Evolutionary conservation across 2,113 vertebrate genomes (phyloP).

Genomic region (Argyrosomus japonicus): DNA sequence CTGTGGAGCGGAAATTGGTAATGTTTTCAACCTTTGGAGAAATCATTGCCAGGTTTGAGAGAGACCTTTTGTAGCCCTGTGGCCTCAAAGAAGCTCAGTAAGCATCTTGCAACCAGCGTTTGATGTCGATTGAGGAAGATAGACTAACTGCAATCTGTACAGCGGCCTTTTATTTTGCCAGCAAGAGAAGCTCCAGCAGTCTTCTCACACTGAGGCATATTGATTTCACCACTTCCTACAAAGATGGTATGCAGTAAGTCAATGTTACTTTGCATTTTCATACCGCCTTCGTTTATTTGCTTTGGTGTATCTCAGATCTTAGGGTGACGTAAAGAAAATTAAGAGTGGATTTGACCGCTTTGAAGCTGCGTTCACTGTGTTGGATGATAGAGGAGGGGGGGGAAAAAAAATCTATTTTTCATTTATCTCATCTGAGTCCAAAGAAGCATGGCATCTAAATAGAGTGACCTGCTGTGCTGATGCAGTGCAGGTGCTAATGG

Average conservation of each 20-base stretch:
- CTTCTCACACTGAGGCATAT: constrained; percentile 40
- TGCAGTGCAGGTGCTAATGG: constrained; percentile 48
- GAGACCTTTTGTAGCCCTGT: constrained; percentile 20
- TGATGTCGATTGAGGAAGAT: constrained; percentile 35
- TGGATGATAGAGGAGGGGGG: constrained; percentile 5
- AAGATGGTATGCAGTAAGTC: constrained; percentile 39
- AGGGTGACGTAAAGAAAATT: constrained; percentile 27
- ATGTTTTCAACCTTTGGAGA: constrained; percentile 48
- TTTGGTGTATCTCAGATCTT: constrained; percentile 1
- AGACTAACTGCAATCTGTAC: constrained; percentile 22
- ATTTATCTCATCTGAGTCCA: constrained; percentile 43
- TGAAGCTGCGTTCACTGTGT: not conserved
- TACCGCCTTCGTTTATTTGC: constrained; percentile 34
- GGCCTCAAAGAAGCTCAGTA: constrained; percentile 28
- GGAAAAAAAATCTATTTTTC: constrained; percentile 51
- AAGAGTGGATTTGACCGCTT: constrained; percentile 15
- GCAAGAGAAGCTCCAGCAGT: constrained; percentile 25
- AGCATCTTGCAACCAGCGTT: constrained; percentile 22
- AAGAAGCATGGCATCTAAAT: constrained; percentile 38
- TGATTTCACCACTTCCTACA: constrained; percentile 49
- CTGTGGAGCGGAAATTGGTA: constrained; percentile 43
- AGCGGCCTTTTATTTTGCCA: constrained; percentile 38
- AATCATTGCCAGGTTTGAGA: constrained; percentile 41
- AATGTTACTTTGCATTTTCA: constrained; percentile 52
- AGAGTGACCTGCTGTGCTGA: constrained; percentile 48